These are phyloP conservation scores for Eupsittula cactorum DNA, from an alignment of 2,113 vertebrate genomes.

Conservation along the genomic window DNA sequence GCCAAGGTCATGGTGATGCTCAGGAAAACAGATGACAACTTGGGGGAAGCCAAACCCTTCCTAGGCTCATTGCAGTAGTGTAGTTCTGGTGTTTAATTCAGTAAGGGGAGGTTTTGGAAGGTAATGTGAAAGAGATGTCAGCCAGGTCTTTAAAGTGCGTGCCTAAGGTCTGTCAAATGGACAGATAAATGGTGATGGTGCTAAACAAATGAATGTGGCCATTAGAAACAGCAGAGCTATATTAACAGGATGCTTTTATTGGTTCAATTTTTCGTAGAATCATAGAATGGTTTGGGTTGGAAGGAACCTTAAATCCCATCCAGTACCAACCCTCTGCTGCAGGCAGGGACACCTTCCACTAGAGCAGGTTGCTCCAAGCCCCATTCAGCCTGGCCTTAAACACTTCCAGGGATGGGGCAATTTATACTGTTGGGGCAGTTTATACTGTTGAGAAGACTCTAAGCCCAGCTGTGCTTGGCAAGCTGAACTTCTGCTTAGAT, in stretches of 20 bases:
- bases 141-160: neutral
- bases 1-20: neutral
- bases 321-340: neutral
- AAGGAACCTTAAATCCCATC: neutral
- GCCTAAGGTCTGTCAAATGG: neutral
- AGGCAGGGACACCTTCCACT: neutral
- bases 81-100: neutral
- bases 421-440: neutral
- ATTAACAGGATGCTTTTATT: neutral
- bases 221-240: neutral
- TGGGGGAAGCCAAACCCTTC: neutral
- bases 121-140: neutral
- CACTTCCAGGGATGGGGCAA: neutral
- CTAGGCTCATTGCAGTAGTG: fast-evolving
- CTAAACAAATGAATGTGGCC: neutral
- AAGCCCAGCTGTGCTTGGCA: neutral
- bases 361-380: neutral
- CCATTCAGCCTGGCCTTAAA: neutral
- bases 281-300: neutral
- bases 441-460: neutral
- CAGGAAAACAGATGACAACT: neutral
- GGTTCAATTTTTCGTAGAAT: neutral
- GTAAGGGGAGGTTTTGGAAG: neutral
- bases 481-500: neutral
- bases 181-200: neutral